These are phyloP conservation scores for Nannospalax galili DNA, from an alignment of 2,113 vertebrate genomes.

Conservation along the genomic window DNA sequence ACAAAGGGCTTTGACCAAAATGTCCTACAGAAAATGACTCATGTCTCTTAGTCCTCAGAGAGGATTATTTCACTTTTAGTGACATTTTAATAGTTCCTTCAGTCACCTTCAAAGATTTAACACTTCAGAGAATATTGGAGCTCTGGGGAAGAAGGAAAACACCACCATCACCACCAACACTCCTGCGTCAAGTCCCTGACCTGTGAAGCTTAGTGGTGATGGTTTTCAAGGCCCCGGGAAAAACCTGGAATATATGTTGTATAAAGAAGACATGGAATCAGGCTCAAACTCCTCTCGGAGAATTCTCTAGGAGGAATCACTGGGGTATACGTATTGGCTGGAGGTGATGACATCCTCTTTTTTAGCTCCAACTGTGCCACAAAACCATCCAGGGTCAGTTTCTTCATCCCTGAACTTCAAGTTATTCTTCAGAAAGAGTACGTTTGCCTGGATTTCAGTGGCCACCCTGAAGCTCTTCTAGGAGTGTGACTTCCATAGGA, in stretches of 20 bases:
- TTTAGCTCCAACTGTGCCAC: background rate
- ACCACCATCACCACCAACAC: background rate
- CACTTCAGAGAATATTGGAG: slow-evolving; percentile 65
- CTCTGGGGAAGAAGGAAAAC: slow-evolving; percentile 41
- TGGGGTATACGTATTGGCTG: background rate
- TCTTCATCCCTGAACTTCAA: background rate
- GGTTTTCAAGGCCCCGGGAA: slow-evolving; percentile 18
- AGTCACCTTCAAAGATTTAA: slow-evolving; percentile 55
- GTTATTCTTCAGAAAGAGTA: background rate
- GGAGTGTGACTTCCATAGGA: too few relatives aligned
- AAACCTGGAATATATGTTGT: background rate
- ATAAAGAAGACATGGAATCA: background rate
- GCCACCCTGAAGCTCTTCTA: background rate
- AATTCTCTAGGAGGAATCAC: background rate
- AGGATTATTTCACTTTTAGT: slow-evolving; percentile 64
- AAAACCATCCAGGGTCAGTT: background rate
- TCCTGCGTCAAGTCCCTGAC: slow-evolving; percentile 27
- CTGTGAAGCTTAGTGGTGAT: background rate
- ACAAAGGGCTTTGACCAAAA: background rate
- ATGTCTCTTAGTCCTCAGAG: background rate
- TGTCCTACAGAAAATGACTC: background rate
- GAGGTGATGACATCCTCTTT: background rate
- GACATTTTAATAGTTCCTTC: slow-evolving; percentile 64
- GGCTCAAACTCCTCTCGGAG: background rate
- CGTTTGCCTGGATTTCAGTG: background rate